A percentile compares a stretch with the other conserved stretches of the same genome.
phyloP scores from a whole-genome alignment of 2,113 vertebrate species.

The Himantopus leucocephalus region DNA sequence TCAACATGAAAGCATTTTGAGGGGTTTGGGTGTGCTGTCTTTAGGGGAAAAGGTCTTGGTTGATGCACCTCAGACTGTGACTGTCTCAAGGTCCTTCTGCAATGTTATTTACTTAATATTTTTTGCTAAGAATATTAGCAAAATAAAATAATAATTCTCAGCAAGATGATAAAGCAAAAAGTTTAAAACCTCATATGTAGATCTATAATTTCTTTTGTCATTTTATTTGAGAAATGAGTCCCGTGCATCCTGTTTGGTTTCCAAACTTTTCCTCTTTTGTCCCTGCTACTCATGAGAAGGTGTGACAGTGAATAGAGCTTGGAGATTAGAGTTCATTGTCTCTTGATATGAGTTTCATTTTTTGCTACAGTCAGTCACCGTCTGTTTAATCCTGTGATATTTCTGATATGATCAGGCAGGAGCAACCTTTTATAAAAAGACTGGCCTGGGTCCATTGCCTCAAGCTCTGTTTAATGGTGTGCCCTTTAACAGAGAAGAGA shows the following conservation, averaged over 20 bases:
- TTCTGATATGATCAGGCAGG: conserved; percentile 81
- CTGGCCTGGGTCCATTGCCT: conserved; percentile 86
- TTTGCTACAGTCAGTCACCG: neutral
- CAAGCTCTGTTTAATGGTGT: conserved; percentile 93
- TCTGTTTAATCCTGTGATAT: conserved; percentile 59
- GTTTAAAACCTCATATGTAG: neutral
- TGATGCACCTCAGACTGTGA: neutral
- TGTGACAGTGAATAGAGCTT: neutral
- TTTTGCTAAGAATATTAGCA: neutral
- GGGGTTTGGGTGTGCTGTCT: neutral
- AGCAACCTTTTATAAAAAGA: conserved; percentile 84
- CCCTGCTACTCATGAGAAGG: neutral
- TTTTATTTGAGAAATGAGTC: neutral
- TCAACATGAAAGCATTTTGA: neutral
- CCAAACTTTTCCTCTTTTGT: neutral
- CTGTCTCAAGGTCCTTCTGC: neutral
- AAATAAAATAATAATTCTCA: neutral
- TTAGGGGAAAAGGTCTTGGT: neutral
- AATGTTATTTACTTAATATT: neutral
- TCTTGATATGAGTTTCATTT: neutral
- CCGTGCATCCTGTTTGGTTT: neutral
- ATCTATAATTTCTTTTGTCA: neutral
- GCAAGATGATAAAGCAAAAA: neutral
- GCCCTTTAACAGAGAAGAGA: conserved; percentile 83
- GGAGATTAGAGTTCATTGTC: neutral